These are phyloP conservation scores for Arizona elegans DNA, from an alignment of 2,113 vertebrate species.

Conservation along the genomic window DNA sequence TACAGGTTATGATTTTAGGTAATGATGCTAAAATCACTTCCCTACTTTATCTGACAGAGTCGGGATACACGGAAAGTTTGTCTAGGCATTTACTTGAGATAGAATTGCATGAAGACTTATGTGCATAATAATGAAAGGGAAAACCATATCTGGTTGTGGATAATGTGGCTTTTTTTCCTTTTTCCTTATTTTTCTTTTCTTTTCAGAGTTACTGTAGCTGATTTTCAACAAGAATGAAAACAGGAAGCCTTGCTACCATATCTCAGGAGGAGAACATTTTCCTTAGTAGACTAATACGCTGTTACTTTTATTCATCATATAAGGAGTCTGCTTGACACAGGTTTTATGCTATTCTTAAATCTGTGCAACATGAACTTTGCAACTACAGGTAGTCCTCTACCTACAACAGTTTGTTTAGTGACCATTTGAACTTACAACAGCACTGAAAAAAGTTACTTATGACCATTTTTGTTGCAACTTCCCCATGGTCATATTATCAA, in stretches of 20 bases:
- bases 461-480: too few relatives aligned
- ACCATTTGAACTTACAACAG: too few relatives aligned
- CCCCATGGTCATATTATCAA: too few relatives aligned
- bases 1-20: too few relatives aligned
- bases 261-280: background rate
- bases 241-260: background rate
- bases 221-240: background rate
- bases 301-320: background rate
- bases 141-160: background rate
- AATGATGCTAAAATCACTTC: too few relatives aligned
- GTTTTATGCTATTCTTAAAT: background rate
- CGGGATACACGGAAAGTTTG: constrained; percentile 9
- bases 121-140: background rate
- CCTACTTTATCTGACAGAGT: background rate
- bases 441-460: too few relatives aligned
- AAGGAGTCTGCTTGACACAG: background rate
- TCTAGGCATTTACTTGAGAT: background rate
- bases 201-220: background rate
- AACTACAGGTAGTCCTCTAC: background rate
- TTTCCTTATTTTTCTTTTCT: background rate
- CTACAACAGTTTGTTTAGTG: background rate
- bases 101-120: background rate
- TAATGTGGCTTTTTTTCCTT: background rate
- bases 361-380: background rate
- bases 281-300: background rate